phyloP scores from a whole-genome alignment of 1,140 invertebrate genomes.

The Orchestia grillus region DNA sequence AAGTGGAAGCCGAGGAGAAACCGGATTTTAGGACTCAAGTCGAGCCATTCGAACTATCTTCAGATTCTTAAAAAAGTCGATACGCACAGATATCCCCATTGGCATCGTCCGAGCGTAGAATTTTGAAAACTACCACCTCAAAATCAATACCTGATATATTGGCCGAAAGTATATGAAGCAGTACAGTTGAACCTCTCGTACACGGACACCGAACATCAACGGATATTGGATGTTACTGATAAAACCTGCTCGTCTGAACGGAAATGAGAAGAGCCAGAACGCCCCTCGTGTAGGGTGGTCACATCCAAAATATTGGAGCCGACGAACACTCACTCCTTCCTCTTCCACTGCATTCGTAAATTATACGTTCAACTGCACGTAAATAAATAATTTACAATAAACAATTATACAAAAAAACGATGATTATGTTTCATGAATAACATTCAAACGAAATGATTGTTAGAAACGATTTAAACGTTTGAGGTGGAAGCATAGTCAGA shows the following conservation, averaged over 20 bases:
- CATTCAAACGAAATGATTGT: background rate
- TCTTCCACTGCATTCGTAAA: no score
- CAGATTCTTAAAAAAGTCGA: background rate
- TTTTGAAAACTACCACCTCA: background rate
- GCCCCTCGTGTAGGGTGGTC: no score
- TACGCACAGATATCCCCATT: background rate
- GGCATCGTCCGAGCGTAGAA: background rate
- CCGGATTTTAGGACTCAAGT: slow-evolving; percentile 12
- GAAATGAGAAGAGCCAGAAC: no score
- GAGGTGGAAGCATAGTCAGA: background rate
- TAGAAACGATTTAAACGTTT: background rate
- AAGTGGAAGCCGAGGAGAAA: background rate
- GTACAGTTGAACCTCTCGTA: no score
- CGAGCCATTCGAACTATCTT: background rate
- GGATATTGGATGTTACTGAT: no score
- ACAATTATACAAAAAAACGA: background rate
- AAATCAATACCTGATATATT: background rate
- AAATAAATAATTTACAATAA: no score
- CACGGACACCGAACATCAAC: no score
- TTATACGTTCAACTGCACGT: no score
- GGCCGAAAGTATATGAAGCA: no score
- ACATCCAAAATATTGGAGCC: no score
- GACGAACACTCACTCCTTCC: no score
- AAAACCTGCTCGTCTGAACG: no score
- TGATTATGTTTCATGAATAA: background rate